Evolutionary conservation across 2,888 invertebrate species (phyloP).

Genomic region (Acanthopleura granulata): DNA sequence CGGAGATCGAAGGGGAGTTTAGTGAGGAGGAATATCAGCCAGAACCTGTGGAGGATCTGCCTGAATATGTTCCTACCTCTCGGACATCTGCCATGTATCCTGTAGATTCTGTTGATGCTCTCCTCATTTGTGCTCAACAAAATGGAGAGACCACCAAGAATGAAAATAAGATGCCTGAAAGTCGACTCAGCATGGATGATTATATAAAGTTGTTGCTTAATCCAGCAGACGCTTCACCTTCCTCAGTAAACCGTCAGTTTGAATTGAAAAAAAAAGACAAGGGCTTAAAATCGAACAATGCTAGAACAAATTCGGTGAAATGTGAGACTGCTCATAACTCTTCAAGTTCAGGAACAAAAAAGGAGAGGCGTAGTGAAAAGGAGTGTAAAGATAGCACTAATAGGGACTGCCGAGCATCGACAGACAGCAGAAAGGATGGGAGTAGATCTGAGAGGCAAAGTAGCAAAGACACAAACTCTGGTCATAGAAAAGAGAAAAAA

Average conservation of each 20-base stretch:
- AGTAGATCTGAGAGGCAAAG: too few relatives aligned
- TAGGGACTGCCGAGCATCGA: too few relatives aligned
- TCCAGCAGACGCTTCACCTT: neutral
- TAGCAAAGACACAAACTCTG: neutral
- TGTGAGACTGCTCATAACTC: too few relatives aligned
- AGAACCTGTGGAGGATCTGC: neutral
- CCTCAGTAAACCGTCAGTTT: neutral
- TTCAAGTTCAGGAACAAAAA: too few relatives aligned
- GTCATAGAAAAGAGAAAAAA: neutral
- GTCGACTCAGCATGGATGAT: neutral
- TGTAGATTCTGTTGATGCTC: neutral
- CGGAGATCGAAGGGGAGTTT: slow-evolving; percentile 33
- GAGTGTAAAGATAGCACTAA: too few relatives aligned
- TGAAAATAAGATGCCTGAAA: neutral
- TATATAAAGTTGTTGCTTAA: neutral
- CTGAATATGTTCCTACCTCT: neutral
- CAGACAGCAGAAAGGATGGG: too few relatives aligned
- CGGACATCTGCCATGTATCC: neutral
- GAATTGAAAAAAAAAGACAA: neutral
- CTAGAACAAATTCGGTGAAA: neutral
- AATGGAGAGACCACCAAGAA: neutral
- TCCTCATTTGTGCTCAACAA: neutral
- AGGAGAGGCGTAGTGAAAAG: too few relatives aligned
- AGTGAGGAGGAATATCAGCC: slow-evolving; percentile 36
- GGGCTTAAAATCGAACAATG: neutral